Base-by-base conservation (phyloP, 2,888 invertebrate species). In the Erebia aethiops region DNA sequence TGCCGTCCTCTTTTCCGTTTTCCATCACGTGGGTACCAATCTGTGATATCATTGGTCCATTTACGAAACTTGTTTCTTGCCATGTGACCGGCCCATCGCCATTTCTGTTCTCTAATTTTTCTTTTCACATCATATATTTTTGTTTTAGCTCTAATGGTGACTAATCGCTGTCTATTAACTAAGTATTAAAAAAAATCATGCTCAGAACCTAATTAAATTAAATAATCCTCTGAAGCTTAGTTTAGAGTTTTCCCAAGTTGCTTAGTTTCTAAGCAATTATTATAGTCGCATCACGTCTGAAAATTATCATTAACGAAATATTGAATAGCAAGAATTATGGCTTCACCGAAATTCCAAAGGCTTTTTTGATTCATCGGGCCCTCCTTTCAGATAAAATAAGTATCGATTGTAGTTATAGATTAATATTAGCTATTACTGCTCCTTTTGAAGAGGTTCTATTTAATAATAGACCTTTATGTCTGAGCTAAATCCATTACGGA, bases 261-360 rank as follows among this genome's bases (percentile, higher is more conserved):
- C 21, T 67, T 70, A 70, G 68, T 74, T 66, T 46, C 35, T 60
- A 67, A 71, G 63, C 71, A 64, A 73, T 71, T 71, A 72, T 68
- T 67, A 16, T 52, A 52, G 16, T 58, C 68, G 49, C 63, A 66
- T 70, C 70, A 69, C 60, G 69, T 65, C 60, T 26, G 65, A 62
- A 68, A 70, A 66, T 66, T 66, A 49, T 72, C 72, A 68, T 74
- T 72, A 70, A 64, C 51, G 21, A 62, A 58, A 67, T 71, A 74
- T 74, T 74, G 67, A 51, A 61, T 71, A 54, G 52, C 41, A 56
- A 67, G 71, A 74, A 71, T 71, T 73, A 71, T 71, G 21, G 41
- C 61, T 67, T 16, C 54, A 1, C 54, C 56, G 26, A 62, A 67
- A 71, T 60, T 72, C 62, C 43, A 52, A 67, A 46, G 46, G 18